These are phyloP conservation scores for Phasia obesa DNA, from an alignment of 2,888 invertebrate species.

Conservation along the genomic window DNA sequence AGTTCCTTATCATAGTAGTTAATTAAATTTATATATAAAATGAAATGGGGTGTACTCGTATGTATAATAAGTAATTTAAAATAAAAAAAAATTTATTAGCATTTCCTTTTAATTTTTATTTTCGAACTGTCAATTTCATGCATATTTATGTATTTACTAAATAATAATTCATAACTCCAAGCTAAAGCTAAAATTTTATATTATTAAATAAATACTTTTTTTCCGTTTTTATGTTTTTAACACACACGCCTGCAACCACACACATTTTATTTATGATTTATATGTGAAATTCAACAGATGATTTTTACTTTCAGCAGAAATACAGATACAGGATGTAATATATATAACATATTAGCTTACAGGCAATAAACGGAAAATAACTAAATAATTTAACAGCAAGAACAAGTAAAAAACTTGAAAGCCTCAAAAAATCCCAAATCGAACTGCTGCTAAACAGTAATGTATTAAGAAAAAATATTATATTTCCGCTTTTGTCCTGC, in stretches of 20 bases:
- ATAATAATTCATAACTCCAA: conserved; percentile 1
- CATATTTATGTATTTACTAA: not conserved
- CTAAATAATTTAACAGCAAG: too few species aligned
- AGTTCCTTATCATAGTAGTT: too few species aligned
- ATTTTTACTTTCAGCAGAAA: conserved; percentile 16
- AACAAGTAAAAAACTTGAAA: not conserved
- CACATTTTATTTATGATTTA: conserved; percentile 20
- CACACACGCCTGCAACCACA: not conserved
- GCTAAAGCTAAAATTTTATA: conserved; percentile 10
- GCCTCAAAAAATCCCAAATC: not conserved
- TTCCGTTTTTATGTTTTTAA: not conserved
- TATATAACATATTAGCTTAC: too few species aligned
- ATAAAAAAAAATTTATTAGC: too few species aligned
- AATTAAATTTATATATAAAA: too few species aligned
- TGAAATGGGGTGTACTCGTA: too few species aligned
- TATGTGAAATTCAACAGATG: conserved; percentile 52
- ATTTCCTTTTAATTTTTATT: too few species aligned
- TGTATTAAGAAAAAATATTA: not conserved
- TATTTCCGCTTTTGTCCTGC: not conserved
- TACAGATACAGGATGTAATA: not conserved
- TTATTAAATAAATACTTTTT: conserved; percentile 24
- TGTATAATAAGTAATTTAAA: too few species aligned
- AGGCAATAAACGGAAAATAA: too few species aligned
- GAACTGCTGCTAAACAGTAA: not conserved
- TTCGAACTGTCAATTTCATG: too few species aligned